phyloP scores from a whole-genome alignment of 1,140 invertebrate species.

The Centruroides sculpturatus region DNA sequence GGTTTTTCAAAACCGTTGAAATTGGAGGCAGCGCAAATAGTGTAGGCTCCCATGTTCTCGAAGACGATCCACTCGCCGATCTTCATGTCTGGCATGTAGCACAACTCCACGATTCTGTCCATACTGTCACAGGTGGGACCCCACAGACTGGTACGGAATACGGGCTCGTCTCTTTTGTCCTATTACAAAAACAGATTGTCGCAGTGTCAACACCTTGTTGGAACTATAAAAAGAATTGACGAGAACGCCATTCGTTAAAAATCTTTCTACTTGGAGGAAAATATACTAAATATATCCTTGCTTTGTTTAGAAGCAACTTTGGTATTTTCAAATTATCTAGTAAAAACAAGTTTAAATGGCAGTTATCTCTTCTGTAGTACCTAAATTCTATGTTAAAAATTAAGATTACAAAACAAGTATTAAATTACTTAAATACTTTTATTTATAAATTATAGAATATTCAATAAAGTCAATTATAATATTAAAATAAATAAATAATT shows the following conservation, averaged over 20 bases:
- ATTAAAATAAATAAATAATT: too few species aligned
- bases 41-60: conserved; percentile 39
- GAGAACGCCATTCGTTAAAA: neutral
- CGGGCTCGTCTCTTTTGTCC: neutral
- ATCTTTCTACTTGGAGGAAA: neutral
- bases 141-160: conserved; percentile 25
- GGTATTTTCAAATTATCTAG: neutral
- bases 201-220: too few species aligned
- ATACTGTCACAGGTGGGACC: conserved; percentile 38
- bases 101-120: conserved; percentile 26
- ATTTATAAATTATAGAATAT: too few species aligned
- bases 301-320: neutral
- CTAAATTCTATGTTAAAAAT: too few species aligned
- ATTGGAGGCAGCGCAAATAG: conserved; percentile 32
- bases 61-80: conserved; percentile 36
- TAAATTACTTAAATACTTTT: too few species aligned
- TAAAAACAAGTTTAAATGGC: neutral
- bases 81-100: conserved; percentile 28
- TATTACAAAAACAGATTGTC: neutral
- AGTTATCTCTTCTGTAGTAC: too few species aligned
- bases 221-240: too few species aligned
- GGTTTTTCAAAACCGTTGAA: conserved; percentile 39
- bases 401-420: too few species aligned
- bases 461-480: too few species aligned
- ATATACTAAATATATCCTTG: neutral